Evolutionary conservation across 2,888 invertebrate species (phyloP).

Genomic region (Xestia ashworthii): DNA sequence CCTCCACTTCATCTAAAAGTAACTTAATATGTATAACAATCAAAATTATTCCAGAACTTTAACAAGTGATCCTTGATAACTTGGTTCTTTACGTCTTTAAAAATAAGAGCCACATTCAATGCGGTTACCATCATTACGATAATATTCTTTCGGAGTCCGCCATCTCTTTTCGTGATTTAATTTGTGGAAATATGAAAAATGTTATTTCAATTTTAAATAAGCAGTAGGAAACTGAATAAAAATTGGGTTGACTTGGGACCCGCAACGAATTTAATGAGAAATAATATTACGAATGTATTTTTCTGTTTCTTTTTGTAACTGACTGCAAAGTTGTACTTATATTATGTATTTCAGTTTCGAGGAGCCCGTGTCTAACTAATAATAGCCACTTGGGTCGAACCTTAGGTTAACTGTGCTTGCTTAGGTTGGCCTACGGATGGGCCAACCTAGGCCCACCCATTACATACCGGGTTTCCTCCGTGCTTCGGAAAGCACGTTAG

Average conservation of each 20-base stretch:
- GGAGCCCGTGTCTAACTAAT: too few species aligned
- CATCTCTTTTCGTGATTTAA: conserved; percentile 52
- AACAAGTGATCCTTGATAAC: conserved; percentile 12
- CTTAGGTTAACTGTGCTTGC: too few species aligned
- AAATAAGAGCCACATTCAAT: conserved; percentile 12
- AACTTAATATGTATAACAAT: not conserved
- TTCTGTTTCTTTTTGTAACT: conserved; percentile 33
- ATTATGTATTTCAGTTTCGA: conserved; percentile 16
- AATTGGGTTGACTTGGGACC: conserved; percentile 59
- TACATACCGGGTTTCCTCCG: too few species aligned
- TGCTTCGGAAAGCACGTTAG: too few species aligned
- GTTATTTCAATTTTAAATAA: conserved; percentile 66
- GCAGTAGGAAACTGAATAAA: conserved; percentile 52
- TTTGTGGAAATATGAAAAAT: conserved; percentile 56
- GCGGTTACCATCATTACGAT: conserved; percentile 27
- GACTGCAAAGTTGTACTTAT: conserved; percentile 14
- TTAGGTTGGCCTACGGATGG: too few species aligned
- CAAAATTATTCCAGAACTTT: not conserved
- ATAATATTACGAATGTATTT: conserved; percentile 41
- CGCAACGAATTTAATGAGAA: conserved; percentile 61
- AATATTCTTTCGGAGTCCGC: conserved; percentile 16
- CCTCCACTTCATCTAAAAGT: not conserved
- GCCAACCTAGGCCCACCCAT: too few species aligned
- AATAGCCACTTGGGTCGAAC: too few species aligned
- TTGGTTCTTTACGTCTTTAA: not conserved